Evolutionary conservation across 2,888 invertebrate species (phyloP), one percentile per base, ranked within the genome.

Genomic region (Idaea biselata): DNA sequence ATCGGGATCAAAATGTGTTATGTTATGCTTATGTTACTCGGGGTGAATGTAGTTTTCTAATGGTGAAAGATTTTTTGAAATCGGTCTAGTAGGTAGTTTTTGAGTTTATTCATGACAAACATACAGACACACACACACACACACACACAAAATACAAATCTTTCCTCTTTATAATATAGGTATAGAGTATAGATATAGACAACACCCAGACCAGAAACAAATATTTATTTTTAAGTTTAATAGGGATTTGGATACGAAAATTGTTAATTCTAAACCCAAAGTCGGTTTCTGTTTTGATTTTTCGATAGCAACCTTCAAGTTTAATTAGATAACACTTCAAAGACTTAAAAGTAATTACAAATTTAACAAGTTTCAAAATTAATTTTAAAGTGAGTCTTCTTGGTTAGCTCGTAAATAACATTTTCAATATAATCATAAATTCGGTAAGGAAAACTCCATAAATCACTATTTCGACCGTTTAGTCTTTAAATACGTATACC

Each of bases 251-350:
- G 32, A 44, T 14, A 44, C 44, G 44, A 11, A 8, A 44, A 44
- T 44, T 44, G 14, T 33, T 8, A 44, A 8, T 44, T 44, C 44
- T 33, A 44, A 44, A 8, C 3, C 8, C 44, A 11, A 44, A 7
- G 44, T 44, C 44, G 44, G 44, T 44, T 44, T 44, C 44, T 44
- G 44, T 44, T 44, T 44, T 44, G 44, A 44, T 44, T 44, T 44
- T 44, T 44, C 44, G 44, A 8, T 44, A 44, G 14, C 44, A 14
- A 8, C 44, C 44, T 44, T 44, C 44, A 11, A 44, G 44, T 44
- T 44, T 44, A 44, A 44, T 44, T 44, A 44, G 44, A 44, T 44
- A 44, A 44, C 44, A 44, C 44, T 44, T 44, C 44, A 44, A 44
- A 44, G 44, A 44, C 44, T 44, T 44, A 44, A 25, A 25, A 8